Evolutionary conservation across 2,797 vertebrate species (phyloP), one percentile per base, ranked within the genome.

Genomic region (Spinus olivaceus): DNA sequence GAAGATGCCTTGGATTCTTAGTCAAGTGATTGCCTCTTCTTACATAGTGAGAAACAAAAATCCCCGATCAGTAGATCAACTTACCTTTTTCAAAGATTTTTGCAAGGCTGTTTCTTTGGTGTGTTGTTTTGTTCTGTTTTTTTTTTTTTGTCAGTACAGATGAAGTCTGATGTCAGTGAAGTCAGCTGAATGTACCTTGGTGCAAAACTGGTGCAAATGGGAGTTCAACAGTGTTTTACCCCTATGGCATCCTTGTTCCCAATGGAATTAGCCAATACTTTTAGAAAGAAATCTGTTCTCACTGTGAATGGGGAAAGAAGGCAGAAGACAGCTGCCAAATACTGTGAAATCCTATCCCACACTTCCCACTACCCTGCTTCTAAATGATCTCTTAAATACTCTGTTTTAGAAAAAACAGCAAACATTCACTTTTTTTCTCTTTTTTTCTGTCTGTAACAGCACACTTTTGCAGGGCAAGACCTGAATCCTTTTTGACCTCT

Each of bases 271-370:
- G 41, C 22, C 54, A 70, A 23, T 60, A 53, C 70, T 83, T 72
- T 72, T 32, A 81, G 85, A 66, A 73, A 77, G 12, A 89, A 86
- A 72, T 72, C 73, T 90, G 32, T 54, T 86, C 66, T 94, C 66
- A 63, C 18, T 65, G 20, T 81, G 87, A 24, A 27, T 91, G 87
- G 56, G 80, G 73, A 94, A 92, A 93, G 91, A 94, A 88, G 70
- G 91, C 85, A 84, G 70, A 84, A 90, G 82, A 95, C 95, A 96
- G 91, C 92, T 96, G 95, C 49, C 87, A 92, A 91, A 86, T 72
- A 61, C 73, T 90, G 87, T 92, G 94, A 96, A 94, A 95, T 76
- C 51, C 86, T 92, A 96, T 59, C 90, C 82, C 51, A 41, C 17
- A 25, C 70, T 92, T 95, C 73, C 82, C 70, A 54, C 6, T 65